Evolutionary conservation across 1,140 invertebrate species (phyloP).

Genomic region (Pogonomyrmex californicus): DNA sequence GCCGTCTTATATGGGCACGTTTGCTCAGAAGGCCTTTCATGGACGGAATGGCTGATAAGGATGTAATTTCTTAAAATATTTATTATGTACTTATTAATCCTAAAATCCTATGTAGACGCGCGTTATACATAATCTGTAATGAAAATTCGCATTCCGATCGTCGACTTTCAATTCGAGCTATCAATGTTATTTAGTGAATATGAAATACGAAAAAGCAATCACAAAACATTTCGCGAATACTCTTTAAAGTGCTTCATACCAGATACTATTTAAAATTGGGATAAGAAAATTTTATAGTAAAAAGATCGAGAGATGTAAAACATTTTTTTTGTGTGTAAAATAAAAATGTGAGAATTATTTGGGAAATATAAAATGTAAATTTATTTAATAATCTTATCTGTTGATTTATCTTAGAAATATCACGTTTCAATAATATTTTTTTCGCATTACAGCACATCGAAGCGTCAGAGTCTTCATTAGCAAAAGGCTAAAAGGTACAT

Average conservation of each 20-base stretch:
- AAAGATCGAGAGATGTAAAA: background rate
- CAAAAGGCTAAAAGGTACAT: no score
- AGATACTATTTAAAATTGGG: background rate
- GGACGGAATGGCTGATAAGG: slow-evolving; percentile 84
- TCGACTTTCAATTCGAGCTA: background rate
- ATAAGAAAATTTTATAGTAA: background rate
- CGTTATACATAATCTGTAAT: background rate
- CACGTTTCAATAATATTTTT: no score
- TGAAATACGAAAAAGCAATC: background rate
- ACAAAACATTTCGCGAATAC: background rate
- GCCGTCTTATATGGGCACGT: slow-evolving; percentile 48
- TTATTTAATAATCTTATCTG: no score
- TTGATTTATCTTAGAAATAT: no score
- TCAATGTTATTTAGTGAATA: background rate
- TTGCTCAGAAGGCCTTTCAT: slow-evolving; percentile 81
- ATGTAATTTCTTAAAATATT: slow-evolving; percentile 53
- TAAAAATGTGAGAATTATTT: background rate
- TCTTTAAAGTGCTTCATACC: background rate
- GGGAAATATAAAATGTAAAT: background rate
- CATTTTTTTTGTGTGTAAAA: no score
- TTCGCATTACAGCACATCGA: no score
- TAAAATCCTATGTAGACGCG: slow-evolving; percentile 77
- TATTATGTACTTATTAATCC: slow-evolving; percentile 17
- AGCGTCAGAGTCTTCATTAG: no score
- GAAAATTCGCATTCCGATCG: background rate